Conservation (phyloP, 2,888 invertebrate genomes). For the Pyrgus malvae region DNA sequence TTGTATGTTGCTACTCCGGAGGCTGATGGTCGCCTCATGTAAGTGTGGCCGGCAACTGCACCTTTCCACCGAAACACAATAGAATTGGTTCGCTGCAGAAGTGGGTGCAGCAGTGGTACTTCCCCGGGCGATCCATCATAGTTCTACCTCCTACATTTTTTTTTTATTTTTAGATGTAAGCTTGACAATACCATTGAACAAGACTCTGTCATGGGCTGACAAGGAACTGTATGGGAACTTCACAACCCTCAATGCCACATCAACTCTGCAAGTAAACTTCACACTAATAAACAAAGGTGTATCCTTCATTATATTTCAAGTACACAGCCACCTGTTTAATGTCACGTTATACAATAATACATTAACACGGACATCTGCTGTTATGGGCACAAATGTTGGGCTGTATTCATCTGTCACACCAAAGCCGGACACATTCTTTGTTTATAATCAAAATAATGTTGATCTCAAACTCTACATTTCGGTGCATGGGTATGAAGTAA, state of each 20-base stretch:
- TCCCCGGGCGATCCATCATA: too few relatives aligned
- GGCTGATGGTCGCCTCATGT: too few relatives aligned
- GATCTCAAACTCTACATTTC: constrained; percentile 68
- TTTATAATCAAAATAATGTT: constrained; percentile 64
- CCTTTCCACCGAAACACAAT: too few relatives aligned
- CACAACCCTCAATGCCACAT: constrained; percentile 45
- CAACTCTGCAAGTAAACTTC: constrained; percentile 61
- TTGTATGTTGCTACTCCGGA: too few relatives aligned
- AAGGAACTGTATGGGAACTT: constrained; percentile 57
- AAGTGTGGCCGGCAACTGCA: too few relatives aligned
- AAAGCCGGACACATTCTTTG: constrained; percentile 52
- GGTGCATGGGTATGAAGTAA: constrained; percentile 72
- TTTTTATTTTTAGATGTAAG: constrained; percentile 56
- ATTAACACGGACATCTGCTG: constrained; percentile 46
- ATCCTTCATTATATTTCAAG: constrained; percentile 84
- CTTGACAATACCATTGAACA: constrained; percentile 56
- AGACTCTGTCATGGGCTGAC: constrained; percentile 45
- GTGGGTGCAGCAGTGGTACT: too few relatives aligned
- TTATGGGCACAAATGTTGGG: constrained; percentile 84
- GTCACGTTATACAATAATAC: constrained; percentile 76
- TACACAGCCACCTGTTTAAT: constrained; percentile 82
- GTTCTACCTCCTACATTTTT: too few relatives aligned
- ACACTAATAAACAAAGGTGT: constrained; percentile 63
- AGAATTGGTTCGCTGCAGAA: too few relatives aligned
- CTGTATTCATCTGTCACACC: constrained; percentile 58